These are phyloP conservation scores for Tragelaphus imberbis DNA, from an alignment of 2,113 vertebrate species.

Conservation along the genomic window DNA sequence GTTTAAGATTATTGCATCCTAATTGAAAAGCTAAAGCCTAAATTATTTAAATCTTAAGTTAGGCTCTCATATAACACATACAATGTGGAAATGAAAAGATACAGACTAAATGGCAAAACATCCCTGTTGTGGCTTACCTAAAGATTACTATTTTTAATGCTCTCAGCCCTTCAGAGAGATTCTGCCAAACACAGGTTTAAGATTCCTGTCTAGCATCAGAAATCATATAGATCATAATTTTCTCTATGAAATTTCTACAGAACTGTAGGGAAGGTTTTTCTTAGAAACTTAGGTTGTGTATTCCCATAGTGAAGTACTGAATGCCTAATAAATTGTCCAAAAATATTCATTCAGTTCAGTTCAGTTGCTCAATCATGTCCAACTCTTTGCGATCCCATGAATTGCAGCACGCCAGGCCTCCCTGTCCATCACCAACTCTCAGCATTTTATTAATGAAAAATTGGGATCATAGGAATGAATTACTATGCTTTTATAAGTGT, in stretches of 20 bases:
- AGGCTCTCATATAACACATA: background rate
- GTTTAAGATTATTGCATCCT: background rate
- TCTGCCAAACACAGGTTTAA: background rate
- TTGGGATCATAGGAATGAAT: too few relatives aligned
- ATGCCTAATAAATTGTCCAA: background rate
- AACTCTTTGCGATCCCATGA: too few relatives aligned
- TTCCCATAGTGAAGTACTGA: background rate
- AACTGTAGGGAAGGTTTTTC: background rate
- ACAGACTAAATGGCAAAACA: background rate
- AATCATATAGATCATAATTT: background rate
- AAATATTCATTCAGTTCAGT: background rate
- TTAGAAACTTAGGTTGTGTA: background rate
- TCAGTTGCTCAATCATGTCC: too few relatives aligned
- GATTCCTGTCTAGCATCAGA: background rate
- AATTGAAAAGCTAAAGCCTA: background rate
- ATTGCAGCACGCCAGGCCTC: too few relatives aligned
- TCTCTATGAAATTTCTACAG: background rate
- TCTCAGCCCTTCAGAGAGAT: background rate
- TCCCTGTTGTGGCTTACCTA: background rate
- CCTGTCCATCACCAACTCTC: too few relatives aligned
- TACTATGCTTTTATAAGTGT: background rate
- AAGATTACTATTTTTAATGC: background rate
- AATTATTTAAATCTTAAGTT: background rate
- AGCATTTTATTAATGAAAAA: too few relatives aligned
- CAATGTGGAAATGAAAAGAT: background rate